phyloP scores from a whole-genome alignment of 2,113 vertebrate species.

The Gadus macrocephalus region DNA sequence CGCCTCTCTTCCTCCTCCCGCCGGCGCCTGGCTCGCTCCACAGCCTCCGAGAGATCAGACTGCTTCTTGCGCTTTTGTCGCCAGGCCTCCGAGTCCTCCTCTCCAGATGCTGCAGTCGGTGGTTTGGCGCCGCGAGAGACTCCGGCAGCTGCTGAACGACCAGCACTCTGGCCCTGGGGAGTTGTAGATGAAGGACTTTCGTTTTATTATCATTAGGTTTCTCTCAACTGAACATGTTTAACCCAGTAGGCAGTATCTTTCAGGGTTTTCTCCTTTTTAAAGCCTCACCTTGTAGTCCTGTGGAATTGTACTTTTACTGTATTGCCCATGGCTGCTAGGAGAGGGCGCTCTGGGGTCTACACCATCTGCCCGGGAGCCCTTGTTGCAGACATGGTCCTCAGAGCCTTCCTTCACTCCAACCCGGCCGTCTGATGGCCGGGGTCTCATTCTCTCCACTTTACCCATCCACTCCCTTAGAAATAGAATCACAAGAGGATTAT shows the following conservation, averaged over 20 bases:
- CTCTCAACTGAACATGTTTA: background rate
- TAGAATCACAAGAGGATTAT: background rate
- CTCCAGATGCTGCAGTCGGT: constrained; percentile 53
- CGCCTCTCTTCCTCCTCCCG: constrained; percentile 94
- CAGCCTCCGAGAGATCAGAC: constrained; percentile 87
- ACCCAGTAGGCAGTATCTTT: no score
- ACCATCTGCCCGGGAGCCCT: constrained; percentile 60
- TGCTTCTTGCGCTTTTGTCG: constrained; percentile 91
- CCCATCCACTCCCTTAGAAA: constrained; percentile 74
- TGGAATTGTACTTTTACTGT: constrained; percentile 69
- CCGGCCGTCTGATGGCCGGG: constrained; percentile 72
- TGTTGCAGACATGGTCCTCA: constrained; percentile 71
- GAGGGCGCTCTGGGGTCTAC: constrained; percentile 69
- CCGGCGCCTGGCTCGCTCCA: constrained; percentile 89
- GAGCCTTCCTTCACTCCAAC: constrained; percentile 78
- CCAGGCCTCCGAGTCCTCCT: constrained; percentile 92
- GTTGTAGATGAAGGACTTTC: background rate
- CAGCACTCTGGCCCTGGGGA: constrained; percentile 42
- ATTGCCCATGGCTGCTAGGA: constrained; percentile 67
- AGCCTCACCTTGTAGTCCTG: constrained; percentile 81
- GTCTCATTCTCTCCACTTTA: constrained; percentile 75
- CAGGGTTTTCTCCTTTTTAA: no score
- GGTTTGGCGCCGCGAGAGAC: constrained; percentile 56
- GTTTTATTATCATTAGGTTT: background rate
- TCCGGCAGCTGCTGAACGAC: constrained; percentile 35